Conservation (phyloP, 2,113 vertebrate genomes). For the Aphyosemion australe region DNA sequence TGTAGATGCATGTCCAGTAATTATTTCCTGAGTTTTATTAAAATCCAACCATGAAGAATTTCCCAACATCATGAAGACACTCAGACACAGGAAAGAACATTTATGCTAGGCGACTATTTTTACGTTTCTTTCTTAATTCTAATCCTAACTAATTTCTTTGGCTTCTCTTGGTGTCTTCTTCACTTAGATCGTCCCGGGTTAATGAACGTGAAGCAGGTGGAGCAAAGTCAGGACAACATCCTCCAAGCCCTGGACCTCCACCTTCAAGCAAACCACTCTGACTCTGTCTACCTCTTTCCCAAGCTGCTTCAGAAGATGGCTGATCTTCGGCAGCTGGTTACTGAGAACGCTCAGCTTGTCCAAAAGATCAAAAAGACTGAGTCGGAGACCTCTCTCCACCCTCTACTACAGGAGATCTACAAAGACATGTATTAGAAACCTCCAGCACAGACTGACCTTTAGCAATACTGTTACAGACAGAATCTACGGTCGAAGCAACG, state of each 20-base stretch:
- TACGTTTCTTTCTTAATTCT: too few relatives aligned
- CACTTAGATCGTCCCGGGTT: slow-evolving; percentile 92
- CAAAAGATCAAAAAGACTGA: slow-evolving; percentile 99
- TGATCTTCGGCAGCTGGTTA: slow-evolving; percentile 96
- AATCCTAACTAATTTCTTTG: not conserved
- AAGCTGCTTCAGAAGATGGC: slow-evolving; percentile 99
- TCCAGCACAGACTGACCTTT: slow-evolving; percentile 51
- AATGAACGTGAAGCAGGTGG: slow-evolving; percentile 95
- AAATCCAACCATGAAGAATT: too few relatives aligned
- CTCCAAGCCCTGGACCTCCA: slow-evolving; percentile 93
- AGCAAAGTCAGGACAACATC: slow-evolving; percentile 96
- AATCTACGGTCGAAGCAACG: slow-evolving; percentile 49
- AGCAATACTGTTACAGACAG: slow-evolving; percentile 73
- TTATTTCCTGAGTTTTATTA: too few relatives aligned
- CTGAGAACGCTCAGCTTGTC: slow-evolving; percentile 94
- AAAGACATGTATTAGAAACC: slow-evolving; percentile 95
- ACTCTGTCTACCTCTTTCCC: slow-evolving; percentile 95
- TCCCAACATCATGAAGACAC: too few relatives aligned
- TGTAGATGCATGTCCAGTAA: too few relatives aligned
- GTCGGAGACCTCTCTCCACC: slow-evolving; percentile 93
- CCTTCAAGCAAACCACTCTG: slow-evolving; percentile 92
- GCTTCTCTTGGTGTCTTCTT: not conserved
- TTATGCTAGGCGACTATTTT: too few relatives aligned
- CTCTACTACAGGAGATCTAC: slow-evolving; percentile 97
- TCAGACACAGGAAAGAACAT: too few relatives aligned